Conservation (phyloP, 2,113 vertebrate species). For the Peromyscus leucopus region DNA sequence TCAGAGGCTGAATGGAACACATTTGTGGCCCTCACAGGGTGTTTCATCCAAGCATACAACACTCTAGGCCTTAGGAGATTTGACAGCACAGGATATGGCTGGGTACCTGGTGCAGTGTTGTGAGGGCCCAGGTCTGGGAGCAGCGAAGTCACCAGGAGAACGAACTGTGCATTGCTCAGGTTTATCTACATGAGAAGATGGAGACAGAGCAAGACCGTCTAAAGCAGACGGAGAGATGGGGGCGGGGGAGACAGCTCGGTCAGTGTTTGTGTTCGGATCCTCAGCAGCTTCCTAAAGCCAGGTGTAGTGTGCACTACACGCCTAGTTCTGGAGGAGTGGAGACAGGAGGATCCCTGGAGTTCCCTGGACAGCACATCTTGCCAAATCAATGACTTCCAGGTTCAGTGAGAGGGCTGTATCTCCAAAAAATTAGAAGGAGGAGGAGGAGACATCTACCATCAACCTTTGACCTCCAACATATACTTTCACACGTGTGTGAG, state of each 20-base stretch:
- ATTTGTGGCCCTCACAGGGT: not conserved
- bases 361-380: not conserved
- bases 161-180: not conserved
- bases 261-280: not conserved
- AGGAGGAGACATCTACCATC: not conserved
- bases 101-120: not conserved
- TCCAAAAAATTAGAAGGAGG: not conserved
- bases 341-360: not conserved
- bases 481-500: not conserved
- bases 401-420: not conserved
- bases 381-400: too few relatives aligned
- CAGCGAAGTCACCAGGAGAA: not conserved
- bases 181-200: not conserved
- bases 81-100: not conserved
- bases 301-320: not conserved
- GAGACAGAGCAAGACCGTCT: not conserved
- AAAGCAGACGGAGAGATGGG: not conserved
- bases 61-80: not conserved
- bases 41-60: not conserved
- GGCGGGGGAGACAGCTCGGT: not conserved
- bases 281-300: not conserved
- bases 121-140: not conserved
- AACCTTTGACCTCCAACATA: not conserved
- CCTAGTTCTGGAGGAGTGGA: not conserved
- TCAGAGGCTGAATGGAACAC: not conserved